Conservation (phyloP, 37 sponge, comb jelly and placozoan genomes). For the Diacarnus erythraeanus region DNA sequence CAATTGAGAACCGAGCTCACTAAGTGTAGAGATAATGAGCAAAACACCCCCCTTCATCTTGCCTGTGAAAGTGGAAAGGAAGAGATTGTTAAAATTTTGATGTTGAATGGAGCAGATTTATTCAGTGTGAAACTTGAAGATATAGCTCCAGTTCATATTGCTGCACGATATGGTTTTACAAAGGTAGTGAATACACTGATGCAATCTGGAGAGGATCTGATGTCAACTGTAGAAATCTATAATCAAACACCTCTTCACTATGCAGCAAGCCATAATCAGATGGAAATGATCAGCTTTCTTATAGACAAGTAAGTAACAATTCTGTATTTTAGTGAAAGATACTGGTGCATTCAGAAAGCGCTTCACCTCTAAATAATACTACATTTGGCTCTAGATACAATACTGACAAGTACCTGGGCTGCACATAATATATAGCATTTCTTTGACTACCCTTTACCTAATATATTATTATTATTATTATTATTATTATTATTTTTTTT, state of each 20-base stretch:
- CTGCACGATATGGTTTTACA: constrained; percentile 73
- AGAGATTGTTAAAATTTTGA: constrained; percentile 63
- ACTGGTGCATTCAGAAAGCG: not conserved
- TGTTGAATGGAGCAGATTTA: constrained; percentile 51
- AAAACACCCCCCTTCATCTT: constrained; percentile 74
- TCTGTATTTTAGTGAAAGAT: too few relatives aligned
- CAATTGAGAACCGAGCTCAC: constrained; percentile 22
- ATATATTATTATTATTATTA: too few relatives aligned
- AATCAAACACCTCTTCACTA: constrained; percentile 80
- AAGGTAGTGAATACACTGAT: constrained; percentile 67
- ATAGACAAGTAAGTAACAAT: constrained; percentile 69
- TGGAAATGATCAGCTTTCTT: constrained; percentile 79
- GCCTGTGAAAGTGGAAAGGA: constrained; percentile 77
- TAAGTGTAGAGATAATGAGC: constrained; percentile 46
- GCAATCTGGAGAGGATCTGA: constrained; percentile 10
- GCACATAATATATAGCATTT: too few relatives aligned
- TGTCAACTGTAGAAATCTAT: constrained; percentile 39
- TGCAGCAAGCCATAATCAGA: constrained; percentile 77
- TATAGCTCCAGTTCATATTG: constrained; percentile 79
- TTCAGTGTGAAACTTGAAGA: constrained; percentile 43
- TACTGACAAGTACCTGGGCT: not conserved
- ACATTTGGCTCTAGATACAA: constrained; percentile 1
- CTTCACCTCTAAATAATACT: not conserved
- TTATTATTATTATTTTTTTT: too few relatives aligned
- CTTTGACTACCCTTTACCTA: too few relatives aligned